phyloP scores from a whole-genome alignment of 2,888 invertebrate species.

The Theretra japonica region DNA sequence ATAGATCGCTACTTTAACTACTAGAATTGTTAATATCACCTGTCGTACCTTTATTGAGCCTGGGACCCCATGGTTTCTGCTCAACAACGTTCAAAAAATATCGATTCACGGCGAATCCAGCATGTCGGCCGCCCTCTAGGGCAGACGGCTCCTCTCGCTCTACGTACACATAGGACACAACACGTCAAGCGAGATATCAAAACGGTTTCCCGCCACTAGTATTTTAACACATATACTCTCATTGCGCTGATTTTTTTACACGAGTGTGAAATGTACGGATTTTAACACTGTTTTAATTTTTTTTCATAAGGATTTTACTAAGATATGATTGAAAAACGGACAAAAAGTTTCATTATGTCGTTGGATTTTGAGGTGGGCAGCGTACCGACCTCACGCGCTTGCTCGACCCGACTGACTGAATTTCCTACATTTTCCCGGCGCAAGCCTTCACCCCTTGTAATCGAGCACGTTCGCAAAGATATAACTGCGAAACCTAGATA shows the following conservation, averaged over 20 bases:
- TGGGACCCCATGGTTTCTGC: constrained; percentile 79
- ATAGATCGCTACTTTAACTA: constrained; percentile 42
- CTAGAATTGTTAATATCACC: constrained; percentile 59
- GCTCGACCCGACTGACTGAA: constrained; percentile 80
- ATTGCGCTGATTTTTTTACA: constrained; percentile 49
- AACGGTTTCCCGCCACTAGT: constrained; percentile 84
- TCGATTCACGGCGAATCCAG: constrained; percentile 84
- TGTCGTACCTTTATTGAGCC: constrained; percentile 80
- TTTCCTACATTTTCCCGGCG: constrained; percentile 82
- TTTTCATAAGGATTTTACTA: constrained; percentile 48
- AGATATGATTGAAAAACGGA: constrained; percentile 68
- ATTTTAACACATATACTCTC: constrained; percentile 68
- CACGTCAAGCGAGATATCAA: constrained; percentile 83
- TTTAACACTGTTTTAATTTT: constrained; percentile 44
- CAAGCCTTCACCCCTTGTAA: constrained; percentile 83
- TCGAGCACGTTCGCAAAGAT: constrained; percentile 79
- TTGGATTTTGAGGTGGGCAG: constrained; percentile 56
- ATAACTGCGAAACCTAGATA: constrained; percentile 62
- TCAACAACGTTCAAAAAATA: constrained; percentile 82
- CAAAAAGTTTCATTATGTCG: constrained; percentile 75
- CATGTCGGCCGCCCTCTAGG: constrained; percentile 83
- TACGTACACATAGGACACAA: constrained; percentile 82
- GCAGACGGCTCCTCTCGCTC: constrained; percentile 81
- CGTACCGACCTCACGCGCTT: constrained; percentile 68
- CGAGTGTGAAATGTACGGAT: constrained; percentile 34